These are phyloP conservation scores for Aphidoletes aphidimyza DNA, from an alignment of 2,888 invertebrate genomes.

Conservation along the genomic window DNA sequence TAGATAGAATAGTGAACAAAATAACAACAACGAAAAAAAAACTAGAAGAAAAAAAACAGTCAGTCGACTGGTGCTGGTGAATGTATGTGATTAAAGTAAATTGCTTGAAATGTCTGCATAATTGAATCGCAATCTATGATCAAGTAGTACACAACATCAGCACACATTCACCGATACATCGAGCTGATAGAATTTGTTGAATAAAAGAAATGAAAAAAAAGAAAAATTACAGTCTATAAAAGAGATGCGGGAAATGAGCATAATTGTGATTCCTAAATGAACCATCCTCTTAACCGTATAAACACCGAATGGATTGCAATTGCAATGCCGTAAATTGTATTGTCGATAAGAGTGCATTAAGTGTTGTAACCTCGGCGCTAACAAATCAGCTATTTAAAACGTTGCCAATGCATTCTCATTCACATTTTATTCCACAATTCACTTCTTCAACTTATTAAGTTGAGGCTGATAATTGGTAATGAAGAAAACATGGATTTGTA, in stretches of 20 bases:
- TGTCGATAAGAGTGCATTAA: slow-evolving; percentile 42
- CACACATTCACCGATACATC: background rate
- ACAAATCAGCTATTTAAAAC: slow-evolving; percentile 37
- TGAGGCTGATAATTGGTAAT: slow-evolving; percentile 41
- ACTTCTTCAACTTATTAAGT: slow-evolving; percentile 38
- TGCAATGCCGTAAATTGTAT: slow-evolving; percentile 47
- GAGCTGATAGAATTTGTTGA: too few relatives aligned
- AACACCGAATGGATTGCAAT: background rate
- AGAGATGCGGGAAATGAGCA: slow-evolving; percentile 49
- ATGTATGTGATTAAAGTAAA: slow-evolving; percentile 44
- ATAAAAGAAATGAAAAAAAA: too few relatives aligned
- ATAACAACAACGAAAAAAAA: background rate
- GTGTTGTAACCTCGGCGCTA: slow-evolving; percentile 49
- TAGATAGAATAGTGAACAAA: background rate
- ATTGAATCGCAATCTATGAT: slow-evolving; percentile 44
- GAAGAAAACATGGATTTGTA: slow-evolving; percentile 38
- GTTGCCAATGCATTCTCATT: background rate
- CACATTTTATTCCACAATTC: background rate
- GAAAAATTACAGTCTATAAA: background rate
- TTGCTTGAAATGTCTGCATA: slow-evolving; percentile 51
- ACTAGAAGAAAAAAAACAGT: background rate
- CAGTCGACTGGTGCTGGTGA: background rate
- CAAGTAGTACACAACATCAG: slow-evolving; percentile 11
- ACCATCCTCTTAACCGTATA: background rate
- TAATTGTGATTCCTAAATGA: slow-evolving; percentile 32